phyloP scores from a whole-genome alignment of 2,797 vertebrate genomes.

The Adelosebastes latens region DNA sequence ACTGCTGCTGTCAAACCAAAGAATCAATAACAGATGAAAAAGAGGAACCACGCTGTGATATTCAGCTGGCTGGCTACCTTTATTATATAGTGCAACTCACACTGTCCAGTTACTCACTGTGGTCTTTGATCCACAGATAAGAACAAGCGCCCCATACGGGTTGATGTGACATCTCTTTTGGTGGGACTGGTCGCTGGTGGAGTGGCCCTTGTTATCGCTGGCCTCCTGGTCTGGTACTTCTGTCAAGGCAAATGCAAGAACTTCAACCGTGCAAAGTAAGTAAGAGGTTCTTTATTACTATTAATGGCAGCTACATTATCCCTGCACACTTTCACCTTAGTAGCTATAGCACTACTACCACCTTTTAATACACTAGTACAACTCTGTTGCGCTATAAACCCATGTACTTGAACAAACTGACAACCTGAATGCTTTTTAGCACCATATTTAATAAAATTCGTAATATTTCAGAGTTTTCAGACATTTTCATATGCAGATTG shows the following conservation, averaged over 20 bases:
- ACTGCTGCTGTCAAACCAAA: neutral
- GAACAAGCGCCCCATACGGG: constrained; percentile 53
- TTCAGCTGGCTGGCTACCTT: neutral
- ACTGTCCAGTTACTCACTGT: neutral
- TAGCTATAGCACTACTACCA: neutral
- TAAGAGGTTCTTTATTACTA: constrained; percentile 1
- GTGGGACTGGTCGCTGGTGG: constrained; percentile 89
- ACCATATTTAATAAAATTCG: neutral
- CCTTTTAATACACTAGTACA: neutral
- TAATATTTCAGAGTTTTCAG: neutral
- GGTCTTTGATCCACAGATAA: constrained; percentile 65
- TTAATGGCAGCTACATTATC: neutral
- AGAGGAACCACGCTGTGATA: neutral
- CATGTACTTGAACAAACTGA: neutral
- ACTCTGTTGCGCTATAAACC: neutral
- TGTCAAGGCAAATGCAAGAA: constrained; percentile 85
- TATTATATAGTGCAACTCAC: neutral
- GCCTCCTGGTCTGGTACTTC: constrained; percentile 88
- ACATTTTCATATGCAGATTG: neutral
- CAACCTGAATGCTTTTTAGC: neutral
- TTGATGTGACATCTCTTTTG: constrained; percentile 90
- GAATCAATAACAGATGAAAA: neutral
- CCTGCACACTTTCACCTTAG: neutral
- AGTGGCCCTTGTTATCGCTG: constrained; percentile 83
- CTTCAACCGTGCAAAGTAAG: constrained; percentile 82